These are phyloP conservation scores for Acipenser transmontanus DNA, from an alignment of 2,797 vertebrate species.

Conservation along the genomic window DNA sequence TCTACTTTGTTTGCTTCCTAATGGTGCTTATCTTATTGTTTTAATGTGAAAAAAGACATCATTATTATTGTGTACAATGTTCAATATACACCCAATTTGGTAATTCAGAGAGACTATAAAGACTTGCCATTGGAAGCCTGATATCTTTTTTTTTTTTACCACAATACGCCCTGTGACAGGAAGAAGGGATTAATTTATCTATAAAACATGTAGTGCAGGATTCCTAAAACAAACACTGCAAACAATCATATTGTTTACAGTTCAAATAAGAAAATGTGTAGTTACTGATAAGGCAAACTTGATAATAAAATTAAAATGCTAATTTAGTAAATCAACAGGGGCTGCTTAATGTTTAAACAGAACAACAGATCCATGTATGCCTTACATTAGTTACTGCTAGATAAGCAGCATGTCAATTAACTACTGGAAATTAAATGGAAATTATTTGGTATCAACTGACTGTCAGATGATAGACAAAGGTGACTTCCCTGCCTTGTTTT, in stretches of 20 bases:
- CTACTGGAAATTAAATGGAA: slow-evolving; percentile 13
- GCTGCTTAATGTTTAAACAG: slow-evolving; percentile 18
- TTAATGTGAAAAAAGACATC: too few relatives aligned
- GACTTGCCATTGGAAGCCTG: too few relatives aligned
- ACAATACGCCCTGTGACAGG: too few relatives aligned
- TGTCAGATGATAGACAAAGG: slow-evolving; percentile 5
- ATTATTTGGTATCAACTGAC: background rate
- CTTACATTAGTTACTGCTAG: slow-evolving; percentile 18
- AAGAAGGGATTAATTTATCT: too few relatives aligned
- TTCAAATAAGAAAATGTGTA: slow-evolving; percentile 25
- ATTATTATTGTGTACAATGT: too few relatives aligned
- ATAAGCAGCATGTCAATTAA: slow-evolving; percentile 20
- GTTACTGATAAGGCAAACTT: slow-evolving; percentile 15
- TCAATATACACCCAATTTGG: too few relatives aligned
- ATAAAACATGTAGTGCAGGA: too few relatives aligned
- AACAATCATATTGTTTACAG: slow-evolving; percentile 17
- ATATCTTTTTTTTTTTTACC: too few relatives aligned
- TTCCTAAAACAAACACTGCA: background rate
- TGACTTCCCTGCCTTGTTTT: slow-evolving; percentile 4
- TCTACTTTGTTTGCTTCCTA: too few relatives aligned
- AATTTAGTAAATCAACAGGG: slow-evolving; percentile 18
- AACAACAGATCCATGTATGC: slow-evolving; percentile 18
- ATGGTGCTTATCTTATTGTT: too few relatives aligned
- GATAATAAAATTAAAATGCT: slow-evolving; percentile 26
- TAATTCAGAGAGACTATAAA: too few relatives aligned